A percentile compares a stretch with the other conserved stretches of the same genome.
phyloP scores from a whole-genome alignment of 2,797 vertebrate species.

The Eidolon dupreanum region DNA sequence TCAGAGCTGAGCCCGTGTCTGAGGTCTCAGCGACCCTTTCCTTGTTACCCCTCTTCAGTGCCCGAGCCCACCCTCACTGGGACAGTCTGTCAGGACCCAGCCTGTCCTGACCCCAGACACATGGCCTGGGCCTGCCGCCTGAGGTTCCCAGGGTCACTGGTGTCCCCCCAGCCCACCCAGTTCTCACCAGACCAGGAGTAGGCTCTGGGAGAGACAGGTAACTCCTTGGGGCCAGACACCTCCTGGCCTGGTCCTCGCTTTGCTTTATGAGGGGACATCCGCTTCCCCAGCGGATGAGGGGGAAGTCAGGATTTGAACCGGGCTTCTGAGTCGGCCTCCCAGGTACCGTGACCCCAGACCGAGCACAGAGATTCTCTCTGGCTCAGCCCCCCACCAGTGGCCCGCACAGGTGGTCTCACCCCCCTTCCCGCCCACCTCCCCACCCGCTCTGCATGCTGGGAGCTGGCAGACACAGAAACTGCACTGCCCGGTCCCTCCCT shows the following conservation, averaged over 20 bases:
- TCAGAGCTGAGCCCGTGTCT: neutral
- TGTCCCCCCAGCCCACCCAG: fast-evolving
- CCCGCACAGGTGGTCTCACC: fast-evolving
- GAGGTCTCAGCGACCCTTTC: neutral
- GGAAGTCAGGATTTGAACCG: neutral
- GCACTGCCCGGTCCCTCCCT: neutral
- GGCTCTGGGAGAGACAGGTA: neutral
- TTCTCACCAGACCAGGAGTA: neutral
- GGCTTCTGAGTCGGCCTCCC: neutral
- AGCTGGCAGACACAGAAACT: neutral
- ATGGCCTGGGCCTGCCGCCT: neutral
- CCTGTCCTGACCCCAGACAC: neutral
- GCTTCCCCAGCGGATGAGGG: neutral
- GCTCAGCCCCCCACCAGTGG: neutral
- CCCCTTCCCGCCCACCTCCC: fast-evolving
- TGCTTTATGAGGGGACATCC: neutral
- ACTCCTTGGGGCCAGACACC: neutral
- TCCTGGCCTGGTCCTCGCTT: neutral
- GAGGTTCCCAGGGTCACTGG: neutral
- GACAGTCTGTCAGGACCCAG: neutral
- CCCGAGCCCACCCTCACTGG: neutral
- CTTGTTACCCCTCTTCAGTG: fast-evolving
- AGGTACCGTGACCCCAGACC: fast-evolving
- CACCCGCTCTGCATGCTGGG: fast-evolving
- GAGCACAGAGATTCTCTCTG: neutral